Evolutionary conservation across 1,140 invertebrate species (phyloP).

Genomic region (Cyphomyrmex costatus): DNA sequence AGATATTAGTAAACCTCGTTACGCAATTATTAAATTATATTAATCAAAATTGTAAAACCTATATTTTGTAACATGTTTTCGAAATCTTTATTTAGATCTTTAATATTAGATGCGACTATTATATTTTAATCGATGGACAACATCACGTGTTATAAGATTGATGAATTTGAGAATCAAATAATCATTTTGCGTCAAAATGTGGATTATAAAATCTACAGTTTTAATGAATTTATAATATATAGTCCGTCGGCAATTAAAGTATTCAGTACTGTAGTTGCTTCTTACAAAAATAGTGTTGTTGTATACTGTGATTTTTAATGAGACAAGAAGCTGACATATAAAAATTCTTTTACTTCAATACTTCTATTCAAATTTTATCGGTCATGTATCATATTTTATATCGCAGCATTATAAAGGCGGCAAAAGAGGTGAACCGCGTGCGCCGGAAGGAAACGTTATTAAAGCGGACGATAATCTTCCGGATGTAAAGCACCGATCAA

Average conservation of each 20-base stretch:
- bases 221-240: not conserved
- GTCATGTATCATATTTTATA: conserved; percentile 23
- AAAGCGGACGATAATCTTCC: conserved; percentile 68
- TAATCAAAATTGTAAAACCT: not conserved
- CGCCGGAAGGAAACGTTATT: conserved; percentile 65
- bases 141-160: not conserved
- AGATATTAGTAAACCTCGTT: not conserved
- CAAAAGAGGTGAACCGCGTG: conserved; percentile 43
- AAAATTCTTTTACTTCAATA: not conserved
- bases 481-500: conserved; percentile 61
- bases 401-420: conserved; percentile 42
- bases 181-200: not conserved
- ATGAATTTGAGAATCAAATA: not conserved
- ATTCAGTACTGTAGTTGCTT: not conserved
- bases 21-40: not conserved
- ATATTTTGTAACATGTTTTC: not conserved
- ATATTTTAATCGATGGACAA: not conserved
- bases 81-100: conserved; percentile 12
- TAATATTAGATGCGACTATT: not conserved
- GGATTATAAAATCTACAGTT: not conserved
- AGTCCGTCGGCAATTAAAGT: not conserved
- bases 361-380: conserved; percentile 31
- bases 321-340: not conserved
- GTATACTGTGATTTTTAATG: not conserved
- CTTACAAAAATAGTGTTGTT: not conserved